Conservation (phyloP, 2,888 invertebrate species). For the Elysia crispata region DNA sequence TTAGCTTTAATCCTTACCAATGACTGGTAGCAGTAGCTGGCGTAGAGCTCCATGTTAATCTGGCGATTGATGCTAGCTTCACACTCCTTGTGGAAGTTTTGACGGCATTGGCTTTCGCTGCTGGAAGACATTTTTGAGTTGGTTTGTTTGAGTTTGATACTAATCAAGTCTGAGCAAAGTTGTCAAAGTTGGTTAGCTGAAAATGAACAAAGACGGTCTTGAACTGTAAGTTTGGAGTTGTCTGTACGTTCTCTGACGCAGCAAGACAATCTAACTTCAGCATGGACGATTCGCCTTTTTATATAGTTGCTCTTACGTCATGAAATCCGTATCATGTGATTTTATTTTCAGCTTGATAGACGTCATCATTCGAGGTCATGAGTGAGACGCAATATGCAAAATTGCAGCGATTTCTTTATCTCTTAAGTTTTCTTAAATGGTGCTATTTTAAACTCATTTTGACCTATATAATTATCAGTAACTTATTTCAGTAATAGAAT, state of each 20-base stretch:
- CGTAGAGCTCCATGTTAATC: slow-evolving; percentile 77
- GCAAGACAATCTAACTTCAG: slow-evolving; percentile 65
- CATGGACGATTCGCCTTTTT: too few species aligned
- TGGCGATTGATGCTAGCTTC: slow-evolving; percentile 77
- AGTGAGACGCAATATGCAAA: too few species aligned
- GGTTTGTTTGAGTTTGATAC: neutral
- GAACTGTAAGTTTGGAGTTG: slow-evolving; percentile 53
- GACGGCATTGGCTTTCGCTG: slow-evolving; percentile 74
- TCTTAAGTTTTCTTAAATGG: too few species aligned
- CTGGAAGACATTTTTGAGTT: slow-evolving; percentile 68
- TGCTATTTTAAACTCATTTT: too few species aligned
- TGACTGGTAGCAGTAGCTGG: slow-evolving; percentile 76
- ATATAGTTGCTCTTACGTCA: too few species aligned
- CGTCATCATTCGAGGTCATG: too few species aligned
- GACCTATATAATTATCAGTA: too few species aligned
- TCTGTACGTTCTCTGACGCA: slow-evolving; percentile 77
- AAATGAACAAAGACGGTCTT: neutral
- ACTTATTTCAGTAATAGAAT: too few species aligned
- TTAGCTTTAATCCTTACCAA: too few species aligned
- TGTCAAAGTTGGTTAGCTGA: neutral
- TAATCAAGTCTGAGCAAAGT: neutral
- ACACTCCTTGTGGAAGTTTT: slow-evolving; percentile 75
- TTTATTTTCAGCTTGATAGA: too few species aligned
- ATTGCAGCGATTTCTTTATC: too few species aligned
- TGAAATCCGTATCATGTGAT: too few species aligned